phyloP scores from a whole-genome alignment of 2,797 vertebrate species.

The Anomalospiza imberbis region DNA sequence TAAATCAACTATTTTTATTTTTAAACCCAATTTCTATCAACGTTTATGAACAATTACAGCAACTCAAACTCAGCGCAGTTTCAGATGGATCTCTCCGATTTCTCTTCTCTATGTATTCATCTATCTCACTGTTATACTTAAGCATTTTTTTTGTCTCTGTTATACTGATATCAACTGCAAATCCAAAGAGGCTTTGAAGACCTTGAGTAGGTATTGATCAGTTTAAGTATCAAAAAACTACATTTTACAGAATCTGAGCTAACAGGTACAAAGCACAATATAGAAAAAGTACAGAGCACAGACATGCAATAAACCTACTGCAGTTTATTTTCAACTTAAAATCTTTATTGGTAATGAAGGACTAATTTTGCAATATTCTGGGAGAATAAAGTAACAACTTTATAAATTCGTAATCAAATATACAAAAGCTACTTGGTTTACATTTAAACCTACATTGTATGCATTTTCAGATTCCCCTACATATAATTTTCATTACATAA shows the following conservation, averaged over 20 bases:
- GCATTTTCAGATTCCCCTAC: neutral
- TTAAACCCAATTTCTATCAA: conserved; percentile 6
- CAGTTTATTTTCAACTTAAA: neutral
- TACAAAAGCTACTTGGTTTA: neutral
- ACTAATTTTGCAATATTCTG: neutral
- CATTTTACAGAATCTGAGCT: neutral
- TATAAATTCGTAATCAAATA: neutral
- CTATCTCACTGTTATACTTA: conserved; percentile 22
- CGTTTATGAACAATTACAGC: neutral
- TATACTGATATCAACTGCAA: conserved; percentile 15
- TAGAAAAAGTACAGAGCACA: neutral
- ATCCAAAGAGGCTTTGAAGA: conserved; percentile 51
- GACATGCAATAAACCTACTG: neutral
- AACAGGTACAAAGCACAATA: neutral
- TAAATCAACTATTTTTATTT: conserved; percentile 15
- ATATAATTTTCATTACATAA: neutral
- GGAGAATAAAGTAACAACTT: neutral
- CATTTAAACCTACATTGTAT: neutral
- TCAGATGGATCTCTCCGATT: conserved; percentile 56
- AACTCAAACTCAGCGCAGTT: neutral
- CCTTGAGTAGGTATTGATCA: conserved; percentile 46
- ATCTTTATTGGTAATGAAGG: neutral
- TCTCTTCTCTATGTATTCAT: conserved; percentile 44
- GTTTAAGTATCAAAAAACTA: conserved; percentile 24
- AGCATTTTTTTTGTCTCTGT: neutral